Evolutionary conservation across 64 coral and sea anemone genomes (phyloP).

Genomic region (Anthopleura sola): DNA sequence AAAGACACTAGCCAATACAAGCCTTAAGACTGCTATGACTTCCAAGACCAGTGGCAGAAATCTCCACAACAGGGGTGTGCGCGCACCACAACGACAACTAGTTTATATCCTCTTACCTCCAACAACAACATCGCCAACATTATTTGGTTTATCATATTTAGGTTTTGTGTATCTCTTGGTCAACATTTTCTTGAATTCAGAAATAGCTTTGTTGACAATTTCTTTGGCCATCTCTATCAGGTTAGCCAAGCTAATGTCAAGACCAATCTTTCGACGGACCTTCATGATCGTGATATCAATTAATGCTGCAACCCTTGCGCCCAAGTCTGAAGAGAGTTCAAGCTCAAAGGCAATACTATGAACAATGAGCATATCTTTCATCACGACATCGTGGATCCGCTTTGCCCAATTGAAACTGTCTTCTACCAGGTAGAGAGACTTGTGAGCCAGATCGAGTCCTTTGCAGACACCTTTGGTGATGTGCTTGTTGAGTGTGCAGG

Average conservation of each 20-base stretch:
- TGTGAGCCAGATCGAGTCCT: constrained; percentile 52
- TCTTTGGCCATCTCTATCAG: constrained; percentile 58
- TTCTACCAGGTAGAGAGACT: constrained; percentile 49
- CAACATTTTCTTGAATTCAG: constrained; percentile 56
- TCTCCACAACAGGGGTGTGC: too few relatives aligned
- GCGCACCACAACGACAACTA: neutral
- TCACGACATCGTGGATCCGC: constrained; percentile 4
- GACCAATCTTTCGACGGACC: constrained; percentile 25
- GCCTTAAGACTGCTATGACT: too few relatives aligned
- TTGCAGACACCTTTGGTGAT: constrained; percentile 83
- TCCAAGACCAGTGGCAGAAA: too few relatives aligned
- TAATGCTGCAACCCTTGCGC: neutral
- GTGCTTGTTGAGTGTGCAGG: constrained; percentile 55
- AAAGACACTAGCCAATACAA: too few relatives aligned
- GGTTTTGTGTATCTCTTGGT: constrained; percentile 46
- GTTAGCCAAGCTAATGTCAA: constrained; percentile 52
- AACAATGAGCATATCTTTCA: neutral
- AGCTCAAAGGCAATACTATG: neutral
- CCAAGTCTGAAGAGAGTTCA: neutral
- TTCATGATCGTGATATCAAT: constrained; percentile 13
- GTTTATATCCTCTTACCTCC: constrained; percentile 36
- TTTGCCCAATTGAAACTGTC: constrained; percentile 69
- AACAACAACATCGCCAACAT: constrained; percentile 54
- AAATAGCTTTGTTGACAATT: constrained; percentile 56
- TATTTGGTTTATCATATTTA: constrained; percentile 62